Conservation (phyloP, 2,113 vertebrate genomes). For the Stegostoma tigrinum region DNA sequence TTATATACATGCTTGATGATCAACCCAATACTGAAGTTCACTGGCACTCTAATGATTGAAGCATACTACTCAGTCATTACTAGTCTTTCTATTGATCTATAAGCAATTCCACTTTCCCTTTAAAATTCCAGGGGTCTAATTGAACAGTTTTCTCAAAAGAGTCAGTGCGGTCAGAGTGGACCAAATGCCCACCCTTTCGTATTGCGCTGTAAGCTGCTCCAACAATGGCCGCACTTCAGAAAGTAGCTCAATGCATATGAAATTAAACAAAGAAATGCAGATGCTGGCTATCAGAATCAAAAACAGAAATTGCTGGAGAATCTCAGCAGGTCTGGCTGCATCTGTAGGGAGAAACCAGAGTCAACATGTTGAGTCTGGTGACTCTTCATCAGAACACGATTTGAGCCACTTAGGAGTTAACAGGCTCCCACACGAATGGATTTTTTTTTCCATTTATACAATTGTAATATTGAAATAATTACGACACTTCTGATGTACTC, state of each 20-base stretch:
- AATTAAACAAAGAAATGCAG: neutral
- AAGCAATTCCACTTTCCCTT: neutral
- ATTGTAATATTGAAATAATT: neutral
- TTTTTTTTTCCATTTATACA: no score
- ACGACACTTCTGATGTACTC: neutral
- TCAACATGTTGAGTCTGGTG: no score
- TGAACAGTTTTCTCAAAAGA: neutral
- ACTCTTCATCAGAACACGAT: no score
- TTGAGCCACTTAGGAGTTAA: neutral
- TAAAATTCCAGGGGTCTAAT: neutral
- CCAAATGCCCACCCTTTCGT: neutral
- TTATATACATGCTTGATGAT: no score
- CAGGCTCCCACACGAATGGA: neutral
- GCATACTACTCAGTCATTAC: neutral
- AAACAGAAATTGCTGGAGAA: no score
- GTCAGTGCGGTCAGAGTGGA: neutral
- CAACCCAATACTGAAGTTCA: neutral
- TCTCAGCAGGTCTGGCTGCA: no score
- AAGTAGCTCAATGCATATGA: neutral
- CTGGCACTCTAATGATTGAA: neutral
- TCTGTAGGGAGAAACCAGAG: no score
- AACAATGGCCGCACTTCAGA: neutral
- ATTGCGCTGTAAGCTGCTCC: neutral
- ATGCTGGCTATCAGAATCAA: no score
- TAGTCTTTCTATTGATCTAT: neutral